phyloP scores from a whole-genome alignment of 2,113 vertebrate species.

The Amphiprion percula region DNA sequence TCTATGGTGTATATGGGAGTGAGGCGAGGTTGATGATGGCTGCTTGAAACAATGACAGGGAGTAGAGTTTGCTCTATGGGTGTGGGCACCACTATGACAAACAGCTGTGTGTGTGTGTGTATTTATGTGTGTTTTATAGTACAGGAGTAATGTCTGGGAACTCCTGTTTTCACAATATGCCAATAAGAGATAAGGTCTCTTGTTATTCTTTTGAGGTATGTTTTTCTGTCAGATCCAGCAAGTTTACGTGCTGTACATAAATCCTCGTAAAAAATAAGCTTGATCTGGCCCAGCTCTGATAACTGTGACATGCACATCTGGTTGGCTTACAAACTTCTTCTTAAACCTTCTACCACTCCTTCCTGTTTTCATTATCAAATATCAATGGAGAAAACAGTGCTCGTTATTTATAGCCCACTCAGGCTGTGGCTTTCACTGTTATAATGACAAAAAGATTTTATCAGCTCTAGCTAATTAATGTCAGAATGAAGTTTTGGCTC shows the following conservation, averaged over 20 bases:
- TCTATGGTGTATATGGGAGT: conserved; percentile 23
- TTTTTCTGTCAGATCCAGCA: not conserved
- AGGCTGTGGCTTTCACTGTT: too few species aligned
- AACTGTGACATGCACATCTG: too few species aligned
- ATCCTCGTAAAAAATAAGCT: not conserved
- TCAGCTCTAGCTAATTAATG: not conserved
- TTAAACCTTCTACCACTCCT: too few species aligned
- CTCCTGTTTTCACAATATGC: conserved; percentile 35
- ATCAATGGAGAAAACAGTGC: not conserved
- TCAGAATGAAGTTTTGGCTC: not conserved
- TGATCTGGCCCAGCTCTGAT: not conserved
- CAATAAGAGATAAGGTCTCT: conserved; percentile 21
- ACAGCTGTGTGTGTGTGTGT: conserved; percentile 37
- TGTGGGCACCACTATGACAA: conserved; percentile 47
- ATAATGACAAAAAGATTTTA: not conserved
- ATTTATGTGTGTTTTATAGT: conserved; percentile 7
- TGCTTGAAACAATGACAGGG: conserved; percentile 43
- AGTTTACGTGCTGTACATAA: not conserved
- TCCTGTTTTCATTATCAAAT: too few species aligned
- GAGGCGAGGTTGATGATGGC: conserved; percentile 31
- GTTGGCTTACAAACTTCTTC: too few species aligned
- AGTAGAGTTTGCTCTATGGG: conserved; percentile 60
- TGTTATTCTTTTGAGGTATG: not conserved
- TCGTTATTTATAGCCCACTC: not conserved
- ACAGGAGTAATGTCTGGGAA: conserved; percentile 8